phyloP scores from a whole-genome alignment of 2,113 vertebrate species.

The Sylvia atricapilla region DNA sequence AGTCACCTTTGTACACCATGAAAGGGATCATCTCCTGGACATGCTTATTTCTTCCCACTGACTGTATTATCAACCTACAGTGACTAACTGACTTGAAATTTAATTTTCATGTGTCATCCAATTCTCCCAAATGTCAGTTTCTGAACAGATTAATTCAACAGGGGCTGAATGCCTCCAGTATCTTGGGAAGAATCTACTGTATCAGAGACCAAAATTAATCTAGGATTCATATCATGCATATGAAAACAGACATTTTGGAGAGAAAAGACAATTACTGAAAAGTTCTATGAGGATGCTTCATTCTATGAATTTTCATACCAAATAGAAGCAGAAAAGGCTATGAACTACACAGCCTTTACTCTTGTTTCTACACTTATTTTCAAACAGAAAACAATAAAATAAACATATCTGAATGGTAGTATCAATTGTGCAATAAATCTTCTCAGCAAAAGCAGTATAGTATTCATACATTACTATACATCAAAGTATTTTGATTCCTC shows the following conservation, averaged over 20 bases:
- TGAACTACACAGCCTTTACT: not conserved
- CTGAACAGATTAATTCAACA: conserved; percentile 7
- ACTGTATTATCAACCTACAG: not conserved
- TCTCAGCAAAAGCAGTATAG: not conserved
- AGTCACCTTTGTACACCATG: not conserved
- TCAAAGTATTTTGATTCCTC: not conserved
- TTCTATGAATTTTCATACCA: not conserved
- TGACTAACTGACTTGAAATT: conserved; percentile 18
- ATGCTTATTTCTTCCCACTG: not conserved
- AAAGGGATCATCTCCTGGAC: not conserved
- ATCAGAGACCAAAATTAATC: conserved; percentile 8
- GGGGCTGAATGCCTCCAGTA: not conserved
- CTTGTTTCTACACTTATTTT: not conserved
- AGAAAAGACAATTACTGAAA: not conserved
- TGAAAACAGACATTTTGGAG: not conserved
- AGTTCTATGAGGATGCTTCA: not conserved
- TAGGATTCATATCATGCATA: not conserved
- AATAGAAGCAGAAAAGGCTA: not conserved
- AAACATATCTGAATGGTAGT: not conserved
- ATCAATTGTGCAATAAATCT: not conserved
- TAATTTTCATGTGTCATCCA: not conserved
- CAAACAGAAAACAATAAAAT: not conserved
- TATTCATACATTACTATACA: not conserved
- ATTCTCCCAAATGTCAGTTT: conserved; percentile 12
- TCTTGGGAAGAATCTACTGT: not conserved